Evolutionary conservation across 2,888 invertebrate genomes (phyloP).

Genomic region (Hirtodrosophila trivittata): DNA sequence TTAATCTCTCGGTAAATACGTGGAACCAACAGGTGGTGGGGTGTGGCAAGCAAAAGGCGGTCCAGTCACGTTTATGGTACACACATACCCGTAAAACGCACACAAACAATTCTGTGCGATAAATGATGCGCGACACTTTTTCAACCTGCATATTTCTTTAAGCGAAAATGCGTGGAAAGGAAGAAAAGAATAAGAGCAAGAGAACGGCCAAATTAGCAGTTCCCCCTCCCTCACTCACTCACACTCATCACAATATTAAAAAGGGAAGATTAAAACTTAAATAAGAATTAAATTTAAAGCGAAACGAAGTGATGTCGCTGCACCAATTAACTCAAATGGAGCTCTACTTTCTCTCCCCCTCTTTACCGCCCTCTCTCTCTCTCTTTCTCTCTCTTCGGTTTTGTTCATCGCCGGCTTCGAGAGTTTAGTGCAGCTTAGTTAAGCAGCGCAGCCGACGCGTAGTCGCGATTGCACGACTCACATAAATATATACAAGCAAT

Average conservation of each 20-base stretch:
- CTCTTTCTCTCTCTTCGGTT: not conserved
- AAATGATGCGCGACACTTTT: constrained; percentile 46
- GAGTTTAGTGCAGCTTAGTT: constrained; percentile 17
- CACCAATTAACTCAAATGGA: constrained; percentile 1
- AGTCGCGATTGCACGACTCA: constrained; percentile 5
- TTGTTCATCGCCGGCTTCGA: constrained; percentile 7
- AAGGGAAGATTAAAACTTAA: too few relatives aligned
- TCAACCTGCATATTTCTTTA: constrained; percentile 54
- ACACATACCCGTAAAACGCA: constrained; percentile 18
- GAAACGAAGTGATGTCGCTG: not conserved
- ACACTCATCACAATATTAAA: too few relatives aligned
- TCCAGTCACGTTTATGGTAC: constrained; percentile 28
- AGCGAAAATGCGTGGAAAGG: constrained; percentile 6
- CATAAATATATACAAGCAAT: not conserved
- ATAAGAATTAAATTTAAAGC: not conserved
- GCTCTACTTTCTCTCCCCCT: constrained; percentile 4
- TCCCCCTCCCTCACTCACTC: too few relatives aligned
- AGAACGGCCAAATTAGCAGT: constrained; percentile 11
- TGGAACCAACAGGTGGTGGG: not conserved
- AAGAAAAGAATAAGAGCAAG: constrained; percentile 6
- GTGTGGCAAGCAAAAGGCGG: not conserved
- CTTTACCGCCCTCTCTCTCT: not conserved
- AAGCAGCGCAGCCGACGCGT: constrained; percentile 25
- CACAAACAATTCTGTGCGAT: constrained; percentile 47
- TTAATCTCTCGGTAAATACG: constrained; percentile 13